A percentile compares a stretch with the other conserved stretches of the same genome.
Conservation (phyloP, 2,888 invertebrate genomes). For the Eurois occulta region DNA sequence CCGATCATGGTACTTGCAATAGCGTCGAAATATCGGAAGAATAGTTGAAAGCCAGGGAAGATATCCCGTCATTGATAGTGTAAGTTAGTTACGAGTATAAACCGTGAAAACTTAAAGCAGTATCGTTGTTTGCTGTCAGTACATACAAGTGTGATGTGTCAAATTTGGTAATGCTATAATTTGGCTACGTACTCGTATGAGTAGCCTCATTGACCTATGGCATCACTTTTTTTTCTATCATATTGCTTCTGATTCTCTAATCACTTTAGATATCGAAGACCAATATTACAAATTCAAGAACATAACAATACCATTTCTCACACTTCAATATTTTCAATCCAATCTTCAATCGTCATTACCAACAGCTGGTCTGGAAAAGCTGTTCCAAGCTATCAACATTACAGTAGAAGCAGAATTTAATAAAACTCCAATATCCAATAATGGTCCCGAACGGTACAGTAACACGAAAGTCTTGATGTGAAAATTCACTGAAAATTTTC, state of each 20-base stretch:
- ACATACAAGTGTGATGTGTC: not conserved
- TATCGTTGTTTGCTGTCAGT: not conserved
- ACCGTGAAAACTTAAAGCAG: no score
- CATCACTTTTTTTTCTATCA: not conserved
- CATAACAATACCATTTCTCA: conserved; percentile 33
- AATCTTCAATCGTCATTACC: conserved; percentile 53
- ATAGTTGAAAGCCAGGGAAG: no score
- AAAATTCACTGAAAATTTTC: conserved; percentile 64
- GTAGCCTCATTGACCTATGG: not conserved
- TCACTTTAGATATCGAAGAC: not conserved
- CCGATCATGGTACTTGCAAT: no score
- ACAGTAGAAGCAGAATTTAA: conserved; percentile 59
- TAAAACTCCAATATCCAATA: conserved; percentile 59
- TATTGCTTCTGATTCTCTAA: not conserved
- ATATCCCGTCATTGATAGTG: no score
- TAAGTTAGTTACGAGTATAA: no score
- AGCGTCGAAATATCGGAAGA: no score
- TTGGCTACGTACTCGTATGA: not conserved
- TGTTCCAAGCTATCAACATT: conserved; percentile 52
- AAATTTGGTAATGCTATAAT: not conserved
- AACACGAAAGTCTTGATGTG: conserved; percentile 48
- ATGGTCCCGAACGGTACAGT: conserved; percentile 46
- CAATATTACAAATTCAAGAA: conserved; percentile 16
- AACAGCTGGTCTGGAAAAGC: conserved; percentile 57
- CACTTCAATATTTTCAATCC: conserved; percentile 41